phyloP scores from a whole-genome alignment of 2,113 vertebrate species.

The Protobothrops flavoviridis region DNA sequence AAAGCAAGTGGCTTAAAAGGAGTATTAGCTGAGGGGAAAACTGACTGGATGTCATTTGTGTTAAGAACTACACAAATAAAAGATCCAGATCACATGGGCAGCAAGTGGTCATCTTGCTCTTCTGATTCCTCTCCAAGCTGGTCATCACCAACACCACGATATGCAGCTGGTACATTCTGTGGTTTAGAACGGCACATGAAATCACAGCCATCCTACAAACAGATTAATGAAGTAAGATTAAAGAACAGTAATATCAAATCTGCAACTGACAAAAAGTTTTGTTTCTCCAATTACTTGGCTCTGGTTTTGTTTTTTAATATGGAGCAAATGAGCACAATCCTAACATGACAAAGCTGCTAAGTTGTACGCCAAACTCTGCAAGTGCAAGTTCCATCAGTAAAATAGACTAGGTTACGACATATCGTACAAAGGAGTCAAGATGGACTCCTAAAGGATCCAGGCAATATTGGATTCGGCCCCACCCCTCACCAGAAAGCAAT shows the following conservation, averaged over 20 bases:
- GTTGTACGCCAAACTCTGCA: too few species aligned
- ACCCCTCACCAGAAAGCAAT: too few species aligned
- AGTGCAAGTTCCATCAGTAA: too few species aligned
- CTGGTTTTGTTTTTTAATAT: not conserved
- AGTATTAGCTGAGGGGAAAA: constrained; percentile 31
- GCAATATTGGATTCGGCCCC: too few species aligned
- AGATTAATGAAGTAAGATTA: not conserved
- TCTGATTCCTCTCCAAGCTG: constrained; percentile 87
- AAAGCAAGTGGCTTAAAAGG: constrained; percentile 49
- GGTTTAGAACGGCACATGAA: constrained; percentile 89
- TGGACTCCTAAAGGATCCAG: too few species aligned
- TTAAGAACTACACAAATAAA: constrained; percentile 43
- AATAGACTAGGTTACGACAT: too few species aligned
- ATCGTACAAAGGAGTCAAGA: too few species aligned
- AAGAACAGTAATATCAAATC: not conserved
- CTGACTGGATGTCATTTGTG: constrained; percentile 54
- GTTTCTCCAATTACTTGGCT: not conserved
- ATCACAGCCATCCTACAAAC: constrained; percentile 90
- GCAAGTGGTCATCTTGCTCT: constrained; percentile 93
- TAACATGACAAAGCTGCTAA: not conserved
- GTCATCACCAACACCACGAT: constrained; percentile 83
- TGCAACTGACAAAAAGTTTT: not conserved
- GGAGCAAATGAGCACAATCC: not conserved
- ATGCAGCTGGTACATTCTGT: constrained; percentile 76
- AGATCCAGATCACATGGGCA: constrained; percentile 85